Conservation (phyloP, 2,888 invertebrate species). For the Myopa testacea region DNA sequence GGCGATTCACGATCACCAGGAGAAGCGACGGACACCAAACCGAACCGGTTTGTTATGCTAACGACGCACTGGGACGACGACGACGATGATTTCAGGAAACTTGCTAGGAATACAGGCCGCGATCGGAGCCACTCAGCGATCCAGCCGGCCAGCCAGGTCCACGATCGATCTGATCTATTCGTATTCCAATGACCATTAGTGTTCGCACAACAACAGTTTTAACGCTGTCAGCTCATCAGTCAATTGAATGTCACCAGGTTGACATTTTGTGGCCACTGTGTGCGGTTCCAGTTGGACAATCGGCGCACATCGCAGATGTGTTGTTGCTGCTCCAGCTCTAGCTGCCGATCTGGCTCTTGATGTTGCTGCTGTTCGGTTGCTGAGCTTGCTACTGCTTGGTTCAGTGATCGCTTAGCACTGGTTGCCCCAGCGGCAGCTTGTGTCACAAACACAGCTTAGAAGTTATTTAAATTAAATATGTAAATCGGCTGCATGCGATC, state of each 20-base stretch:
- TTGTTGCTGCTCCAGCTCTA: not conserved
- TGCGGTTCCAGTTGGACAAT: conserved; percentile 25
- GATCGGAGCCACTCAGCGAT: not conserved
- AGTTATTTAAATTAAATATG: conserved; percentile 64
- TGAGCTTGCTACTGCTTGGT: not conserved
- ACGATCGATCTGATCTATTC: conserved; percentile 35
- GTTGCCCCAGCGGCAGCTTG: conserved; percentile 30
- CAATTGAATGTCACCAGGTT: conserved; percentile 65
- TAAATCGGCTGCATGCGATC: conserved; percentile 61
- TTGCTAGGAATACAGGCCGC: not conserved
- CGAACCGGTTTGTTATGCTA: conserved; percentile 35
- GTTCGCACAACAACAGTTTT: conserved; percentile 65
- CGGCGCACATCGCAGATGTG: not conserved
- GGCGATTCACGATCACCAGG: conserved; percentile 12
- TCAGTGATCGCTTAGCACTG: not conserved
- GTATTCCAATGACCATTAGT: conserved; percentile 57
- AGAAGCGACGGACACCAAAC: not conserved
- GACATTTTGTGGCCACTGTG: conserved; percentile 62
- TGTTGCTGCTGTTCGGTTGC: not conserved
- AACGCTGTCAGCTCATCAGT: conserved; percentile 67
- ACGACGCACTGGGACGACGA: conserved; percentile 21
- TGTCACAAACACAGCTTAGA: conserved; percentile 34
- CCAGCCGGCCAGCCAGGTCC: not conserved
- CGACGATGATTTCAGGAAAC: not conserved
- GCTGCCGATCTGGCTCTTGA: not conserved